Conservation (phyloP, 2,113 vertebrate species). For the Perca fluviatilis region DNA sequence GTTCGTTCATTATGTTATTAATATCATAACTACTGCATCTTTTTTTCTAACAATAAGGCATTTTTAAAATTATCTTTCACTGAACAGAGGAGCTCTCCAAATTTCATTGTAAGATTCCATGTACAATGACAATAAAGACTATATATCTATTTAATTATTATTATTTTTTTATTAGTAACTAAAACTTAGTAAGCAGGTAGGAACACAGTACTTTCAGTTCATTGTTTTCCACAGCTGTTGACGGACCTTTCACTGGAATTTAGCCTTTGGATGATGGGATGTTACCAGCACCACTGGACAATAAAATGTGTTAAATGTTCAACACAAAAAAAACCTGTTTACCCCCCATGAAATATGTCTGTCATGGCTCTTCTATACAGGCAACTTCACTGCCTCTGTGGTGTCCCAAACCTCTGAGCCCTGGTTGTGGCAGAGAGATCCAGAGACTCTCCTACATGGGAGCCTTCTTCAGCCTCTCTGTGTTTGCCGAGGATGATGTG, state of each 20-base stretch:
- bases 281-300: not conserved
- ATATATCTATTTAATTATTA: too few species aligned
- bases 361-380: slow-evolving; percentile 73
- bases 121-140: too few species aligned
- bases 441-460: slow-evolving; percentile 96
- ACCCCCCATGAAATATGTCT: not conserved
- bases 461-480: slow-evolving; percentile 95
- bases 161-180: not conserved
- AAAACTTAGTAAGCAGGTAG: not conserved
- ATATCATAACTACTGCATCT: not conserved
- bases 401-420: slow-evolving; percentile 94
- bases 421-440: slow-evolving; percentile 93
- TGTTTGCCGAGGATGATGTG: slow-evolving; percentile 98
- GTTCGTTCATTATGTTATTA: not conserved
- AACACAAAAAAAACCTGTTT: not conserved
- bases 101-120: too few species aligned
- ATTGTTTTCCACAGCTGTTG: not conserved
- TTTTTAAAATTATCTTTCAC: not conserved
- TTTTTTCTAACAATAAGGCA: not conserved
- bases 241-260: not conserved
- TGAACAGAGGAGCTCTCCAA: too few species aligned
- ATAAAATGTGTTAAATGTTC: not conserved
- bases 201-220: not conserved
- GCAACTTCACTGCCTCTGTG: slow-evolving; percentile 92
- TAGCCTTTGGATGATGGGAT: not conserved